Evolutionary conservation across 35 echinoderm and acorn worm species (phyloP), one percentile per base, ranked within the genome.

Genomic region (Hemicentrotus pulcherrimus): DNA sequence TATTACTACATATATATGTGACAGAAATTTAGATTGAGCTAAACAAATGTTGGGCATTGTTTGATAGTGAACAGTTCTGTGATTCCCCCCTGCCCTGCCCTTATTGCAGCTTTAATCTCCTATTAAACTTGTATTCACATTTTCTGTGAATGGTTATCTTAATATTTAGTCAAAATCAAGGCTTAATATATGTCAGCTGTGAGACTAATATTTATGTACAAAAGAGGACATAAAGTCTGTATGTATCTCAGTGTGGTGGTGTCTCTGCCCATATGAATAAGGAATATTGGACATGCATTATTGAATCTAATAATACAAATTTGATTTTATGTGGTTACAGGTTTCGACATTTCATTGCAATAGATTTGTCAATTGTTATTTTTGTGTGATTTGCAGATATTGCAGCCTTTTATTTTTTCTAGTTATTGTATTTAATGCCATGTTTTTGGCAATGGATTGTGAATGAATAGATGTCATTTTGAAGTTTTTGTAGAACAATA

Each of bases 391-490:
- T 78, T 78, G 65, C 65, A 78, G 65, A 78, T 78, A 78, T 28
- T 78, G 65, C 65, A 78, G 65, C 65, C 65, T 78, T 78, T 78
- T 78, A 78, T 78, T 78, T 78, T 78, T 78, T 78, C 65, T 78
- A 78, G 65, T 78, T 78, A 78, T 78, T 78, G 65, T 78, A 78
- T 78, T 78, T 78, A 78, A 78, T 78, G 88, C 88, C 88, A 90
- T 28, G 46, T 90, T 90, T 12, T 90, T 90, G 88, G 88, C 88
- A 46, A 90, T n/a, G 28, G 61, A 71, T 90, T 47, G 19, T 28
- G 1, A 90, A 90, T 90, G 88, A 90, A 93, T 58, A 93, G 45
- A 48, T 93, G 91, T 47, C 91, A 93, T 93, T 93, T 93, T 93
- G 46, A 31, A 93, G 91, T 47, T 93, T 93, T 93, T 93, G 91